Base-by-base conservation (phyloP, 2,113 vertebrate species). In the Coptodon rendalli region DNA sequence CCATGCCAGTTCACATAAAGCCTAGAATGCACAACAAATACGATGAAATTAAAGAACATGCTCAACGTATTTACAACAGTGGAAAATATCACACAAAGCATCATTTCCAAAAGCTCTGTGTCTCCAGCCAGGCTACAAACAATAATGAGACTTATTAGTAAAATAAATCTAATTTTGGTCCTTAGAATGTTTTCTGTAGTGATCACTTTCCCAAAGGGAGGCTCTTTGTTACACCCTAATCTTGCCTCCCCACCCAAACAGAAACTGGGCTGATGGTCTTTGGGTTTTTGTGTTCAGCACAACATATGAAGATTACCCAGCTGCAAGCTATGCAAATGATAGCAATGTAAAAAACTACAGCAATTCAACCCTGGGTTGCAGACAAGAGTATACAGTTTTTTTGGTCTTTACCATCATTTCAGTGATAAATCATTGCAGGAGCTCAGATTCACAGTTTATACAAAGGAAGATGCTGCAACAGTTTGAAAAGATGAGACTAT, bases 381-480 rank as follows among this genome's bases (percentile, higher is more conserved):
- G 68, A 9, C 40, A 11, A 45, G 14, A 73, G 40, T 48, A 29
- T 11, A 24, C 19, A 22, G n/a, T 40, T 8, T 36, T 40, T 40
- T 68, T 40, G 12, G 36, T 68, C 63, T 68, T 68, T 68, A 40
- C 5, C 36, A 43, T 38, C 7, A 43, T 71, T 71, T 71, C 66
- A 16, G 12, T 24, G n/a, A 68, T 24, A 14, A 0, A 24, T 24
- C 36, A 71, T 24, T 68, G 11, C 11, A 68, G 36, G n/a, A 43
- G 36, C 66, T 43, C 66, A 43, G 66, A 71, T 71, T 71, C 66
- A 22, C 36, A 71, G n/a, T 38, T 68, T 68, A 68, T 68, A 68
- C 34, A 40, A 13, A 40, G 34, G 63, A 19, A 68, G 19, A 68
- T 40, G 63, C n/a, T 68, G 36, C 63, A 68, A 40, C 34, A 4